Evolutionary conservation across 2,797 vertebrate genomes (phyloP).

Genomic region (Hirundo rustica): DNA sequence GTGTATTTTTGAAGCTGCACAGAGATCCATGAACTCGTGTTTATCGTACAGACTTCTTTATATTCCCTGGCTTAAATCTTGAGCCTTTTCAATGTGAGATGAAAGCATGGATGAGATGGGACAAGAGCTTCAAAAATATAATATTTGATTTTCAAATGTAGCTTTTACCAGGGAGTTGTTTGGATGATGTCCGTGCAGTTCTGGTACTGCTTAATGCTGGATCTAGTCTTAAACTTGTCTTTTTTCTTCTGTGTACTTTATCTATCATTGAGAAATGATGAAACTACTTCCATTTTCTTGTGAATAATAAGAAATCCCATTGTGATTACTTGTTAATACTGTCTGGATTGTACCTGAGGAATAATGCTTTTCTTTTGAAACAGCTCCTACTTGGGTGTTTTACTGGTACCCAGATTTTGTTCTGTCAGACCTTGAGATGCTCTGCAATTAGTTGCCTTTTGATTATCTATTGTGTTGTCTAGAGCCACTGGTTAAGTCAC

Average conservation of each 20-base stretch:
- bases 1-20: not conserved
- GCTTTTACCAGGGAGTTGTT: not conserved
- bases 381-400: not conserved
- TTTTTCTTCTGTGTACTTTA: not conserved
- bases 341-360: not conserved
- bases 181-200: rapidly evolving
- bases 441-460: not conserved
- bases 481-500: not conserved
- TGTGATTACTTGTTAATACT: not conserved
- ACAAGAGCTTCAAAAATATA: not conserved
- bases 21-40: not conserved
- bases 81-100: not conserved
- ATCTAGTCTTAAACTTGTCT: not conserved
- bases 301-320: not conserved
- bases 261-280: not conserved
- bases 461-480: not conserved
- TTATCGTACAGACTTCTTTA: not conserved
- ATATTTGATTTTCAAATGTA: not conserved
- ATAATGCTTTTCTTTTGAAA: not conserved
- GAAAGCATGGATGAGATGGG: not conserved
- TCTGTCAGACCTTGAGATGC: not conserved
- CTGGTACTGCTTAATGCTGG: not conserved
- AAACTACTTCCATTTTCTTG: not conserved
- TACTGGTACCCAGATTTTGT: not conserved
- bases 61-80: not conserved